These are phyloP conservation scores for Amazona guildingii DNA, from an alignment of 2,113 vertebrate species.

Conservation along the genomic window DNA sequence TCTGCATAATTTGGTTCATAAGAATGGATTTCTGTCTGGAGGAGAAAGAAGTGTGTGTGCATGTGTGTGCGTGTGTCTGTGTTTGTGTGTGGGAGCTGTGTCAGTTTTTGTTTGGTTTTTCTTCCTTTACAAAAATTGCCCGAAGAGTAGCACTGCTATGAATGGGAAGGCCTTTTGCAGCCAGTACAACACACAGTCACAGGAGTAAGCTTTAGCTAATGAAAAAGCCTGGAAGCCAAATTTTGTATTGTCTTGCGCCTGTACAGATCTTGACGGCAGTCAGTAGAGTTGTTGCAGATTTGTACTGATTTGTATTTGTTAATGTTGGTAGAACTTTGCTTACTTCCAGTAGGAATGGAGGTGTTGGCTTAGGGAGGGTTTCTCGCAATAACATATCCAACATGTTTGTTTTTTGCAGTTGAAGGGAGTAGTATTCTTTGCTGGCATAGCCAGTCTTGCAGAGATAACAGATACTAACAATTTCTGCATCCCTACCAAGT, in stretches of 20 bases:
- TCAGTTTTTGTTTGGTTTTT: constrained; percentile 18
- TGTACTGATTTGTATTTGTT: neutral
- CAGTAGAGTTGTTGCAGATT: neutral
- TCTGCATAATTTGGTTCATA: neutral
- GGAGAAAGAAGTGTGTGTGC: neutral
- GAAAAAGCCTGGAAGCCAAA: neutral
- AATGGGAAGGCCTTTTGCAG: neutral
- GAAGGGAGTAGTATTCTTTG: neutral
- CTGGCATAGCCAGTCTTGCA: neutral
- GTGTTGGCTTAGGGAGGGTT: neutral
- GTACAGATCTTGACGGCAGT: neutral
- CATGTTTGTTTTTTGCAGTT: neutral
- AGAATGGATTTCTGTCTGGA: constrained; percentile 9
- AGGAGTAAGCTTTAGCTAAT: neutral
- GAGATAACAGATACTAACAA: neutral
- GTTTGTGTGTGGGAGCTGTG: neutral
- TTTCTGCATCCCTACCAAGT: neutral
- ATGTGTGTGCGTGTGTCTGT: neutral
- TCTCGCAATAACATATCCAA: neutral
- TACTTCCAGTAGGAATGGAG: neutral
- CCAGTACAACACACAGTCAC: neutral
- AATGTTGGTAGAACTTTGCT: neutral
- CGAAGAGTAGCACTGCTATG: neutral
- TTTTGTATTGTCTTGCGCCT: neutral
- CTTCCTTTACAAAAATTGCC: neutral